These are phyloP conservation scores for Epinotia brunnichana DNA, from an alignment of 2,888 invertebrate genomes.

Conservation along the genomic window DNA sequence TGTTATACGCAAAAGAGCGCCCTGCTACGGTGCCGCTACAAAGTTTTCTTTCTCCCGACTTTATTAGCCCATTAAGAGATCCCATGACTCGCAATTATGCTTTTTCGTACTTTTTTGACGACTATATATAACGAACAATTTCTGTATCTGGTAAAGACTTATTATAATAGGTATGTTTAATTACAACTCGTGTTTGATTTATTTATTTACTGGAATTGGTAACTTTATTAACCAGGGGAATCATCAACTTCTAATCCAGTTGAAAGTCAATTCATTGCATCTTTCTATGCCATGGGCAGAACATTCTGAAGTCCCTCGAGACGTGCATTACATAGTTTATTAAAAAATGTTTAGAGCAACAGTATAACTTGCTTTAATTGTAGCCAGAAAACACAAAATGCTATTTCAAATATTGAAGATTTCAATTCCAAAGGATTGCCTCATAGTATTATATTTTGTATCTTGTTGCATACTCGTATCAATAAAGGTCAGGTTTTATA, in stretches of 20 bases:
- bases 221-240: no score
- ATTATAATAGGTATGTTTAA: conserved; percentile 1
- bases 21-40: conserved; percentile 60
- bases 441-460: neutral
- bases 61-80: conserved; percentile 81
- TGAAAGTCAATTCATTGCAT: conserved; percentile 15
- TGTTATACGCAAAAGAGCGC: conserved; percentile 79
- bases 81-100: conserved; percentile 76
- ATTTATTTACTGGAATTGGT: neutral
- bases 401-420: no score
- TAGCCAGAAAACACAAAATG: no score
- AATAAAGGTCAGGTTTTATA: neutral
- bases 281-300: conserved; percentile 1
- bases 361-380: neutral
- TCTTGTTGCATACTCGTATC: neutral
- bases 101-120: conserved; percentile 70
- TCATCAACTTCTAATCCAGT: conserved; percentile 14
- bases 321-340: neutral
- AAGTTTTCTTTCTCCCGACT: conserved; percentile 80
- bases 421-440: neutral
- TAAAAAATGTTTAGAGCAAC: neutral
- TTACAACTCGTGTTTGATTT: neutral
- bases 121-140: conserved; percentile 67
- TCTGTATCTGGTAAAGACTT: no score
- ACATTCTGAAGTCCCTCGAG: neutral